Evolutionary conservation across 2,888 invertebrate genomes (phyloP).

Genomic region (Cepaea hortensis): DNA sequence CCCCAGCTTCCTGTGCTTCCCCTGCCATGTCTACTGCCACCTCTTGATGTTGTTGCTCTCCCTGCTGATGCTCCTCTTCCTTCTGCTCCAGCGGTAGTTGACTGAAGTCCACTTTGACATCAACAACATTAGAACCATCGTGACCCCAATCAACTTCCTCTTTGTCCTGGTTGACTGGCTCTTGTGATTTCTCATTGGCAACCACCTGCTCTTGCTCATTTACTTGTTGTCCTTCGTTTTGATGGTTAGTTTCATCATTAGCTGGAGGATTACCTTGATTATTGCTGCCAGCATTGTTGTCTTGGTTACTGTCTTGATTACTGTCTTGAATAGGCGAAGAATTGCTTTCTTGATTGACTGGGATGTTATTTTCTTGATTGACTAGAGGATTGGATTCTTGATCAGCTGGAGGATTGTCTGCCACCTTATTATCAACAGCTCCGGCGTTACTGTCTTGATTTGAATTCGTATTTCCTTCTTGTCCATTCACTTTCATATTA

Average conservation of each 20-base stretch:
- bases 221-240: too few relatives aligned
- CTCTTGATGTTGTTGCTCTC: neutral
- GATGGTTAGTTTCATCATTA: too few relatives aligned
- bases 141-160: constrained; percentile 16
- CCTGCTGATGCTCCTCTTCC: neutral
- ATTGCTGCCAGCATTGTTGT: too few relatives aligned
- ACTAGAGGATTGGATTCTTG: neutral
- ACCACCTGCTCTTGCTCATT: too few relatives aligned
- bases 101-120: neutral
- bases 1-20: neutral
- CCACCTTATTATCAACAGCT: neutral
- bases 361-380: neutral
- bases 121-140: neutral
- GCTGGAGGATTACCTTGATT: too few relatives aligned
- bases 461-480: neutral
- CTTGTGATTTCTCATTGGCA: neutral
- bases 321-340: too few relatives aligned
- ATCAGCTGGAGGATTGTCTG: neutral
- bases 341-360: too few relatives aligned
- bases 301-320: too few relatives aligned
- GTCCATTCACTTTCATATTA: neutral
- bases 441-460: neutral
- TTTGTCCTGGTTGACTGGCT: neutral
- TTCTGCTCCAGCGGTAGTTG: neutral
- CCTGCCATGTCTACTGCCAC: neutral